phyloP scores from a whole-genome alignment of 2,113 vertebrate genomes.

The Limnothrissa miodon region DNA sequence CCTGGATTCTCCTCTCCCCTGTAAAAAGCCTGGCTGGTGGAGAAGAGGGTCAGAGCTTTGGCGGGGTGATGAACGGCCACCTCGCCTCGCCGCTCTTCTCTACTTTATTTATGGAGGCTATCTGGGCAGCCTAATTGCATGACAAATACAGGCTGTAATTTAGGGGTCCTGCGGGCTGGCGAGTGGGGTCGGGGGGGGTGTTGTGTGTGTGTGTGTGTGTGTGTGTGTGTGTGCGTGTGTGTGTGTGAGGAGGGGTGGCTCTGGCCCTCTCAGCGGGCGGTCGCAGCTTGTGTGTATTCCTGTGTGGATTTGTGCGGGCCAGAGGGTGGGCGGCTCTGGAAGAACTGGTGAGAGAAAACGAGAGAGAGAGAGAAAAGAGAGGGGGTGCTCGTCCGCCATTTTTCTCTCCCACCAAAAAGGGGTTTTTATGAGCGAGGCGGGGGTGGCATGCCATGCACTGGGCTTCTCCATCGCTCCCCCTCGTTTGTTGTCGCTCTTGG shows the following conservation, averaged over 20 bases:
- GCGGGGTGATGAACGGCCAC: constrained; percentile 41
- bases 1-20: neutral
- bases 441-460: neutral
- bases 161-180: constrained; percentile 36
- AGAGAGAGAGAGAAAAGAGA: constrained; percentile 43
- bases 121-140: constrained; percentile 73
- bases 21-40: constrained; percentile 35
- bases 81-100: constrained; percentile 44
- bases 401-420: constrained; percentile 17
- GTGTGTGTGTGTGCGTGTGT: constrained; percentile 9
- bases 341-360: constrained; percentile 34
- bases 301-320: neutral
- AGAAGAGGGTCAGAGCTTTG: constrained; percentile 56
- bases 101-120: constrained; percentile 63
- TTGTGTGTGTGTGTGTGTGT: constrained; percentile 22
- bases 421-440: constrained; percentile 31
- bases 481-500: neutral
- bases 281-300: neutral
- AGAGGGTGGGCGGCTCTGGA: constrained; percentile 45
- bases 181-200: constrained; percentile 4
- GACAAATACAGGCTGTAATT: constrained; percentile 67
- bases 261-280: neutral
- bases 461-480: neutral
- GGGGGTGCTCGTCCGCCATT: neutral
- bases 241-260: neutral